phyloP scores from a whole-genome alignment of 2,888 invertebrate genomes.

The Archaeoteleia sp. region DNA sequence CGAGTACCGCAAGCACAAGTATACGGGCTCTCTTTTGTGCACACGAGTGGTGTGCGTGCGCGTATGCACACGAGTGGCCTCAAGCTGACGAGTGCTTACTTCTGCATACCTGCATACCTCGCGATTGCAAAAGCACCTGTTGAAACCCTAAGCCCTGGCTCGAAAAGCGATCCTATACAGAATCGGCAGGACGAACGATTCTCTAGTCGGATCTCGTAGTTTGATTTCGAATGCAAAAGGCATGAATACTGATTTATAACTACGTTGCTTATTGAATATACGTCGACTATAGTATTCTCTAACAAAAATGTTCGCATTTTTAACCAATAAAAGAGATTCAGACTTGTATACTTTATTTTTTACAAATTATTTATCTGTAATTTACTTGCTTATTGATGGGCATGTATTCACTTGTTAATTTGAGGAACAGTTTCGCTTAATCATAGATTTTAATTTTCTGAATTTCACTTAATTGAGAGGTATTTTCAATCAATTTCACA shows the following conservation, averaged over 20 bases:
- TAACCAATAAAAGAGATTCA: background rate
- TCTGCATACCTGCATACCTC: constrained; percentile 69
- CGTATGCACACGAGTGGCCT: constrained; percentile 66
- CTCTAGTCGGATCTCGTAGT: constrained; percentile 17
- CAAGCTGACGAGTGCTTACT: constrained; percentile 66
- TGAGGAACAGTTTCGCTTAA: too few species aligned
- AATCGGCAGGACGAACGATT: constrained; percentile 22
- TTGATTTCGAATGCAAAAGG: constrained; percentile 31
- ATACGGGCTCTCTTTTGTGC: constrained; percentile 69
- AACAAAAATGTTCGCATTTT: constrained; percentile 14
- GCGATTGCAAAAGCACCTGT: constrained; percentile 70
- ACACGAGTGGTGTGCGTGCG: constrained; percentile 62
- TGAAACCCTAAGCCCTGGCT: constrained; percentile 62
- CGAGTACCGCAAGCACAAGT: constrained; percentile 61
- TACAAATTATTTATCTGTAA: too few species aligned
- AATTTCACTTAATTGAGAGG: too few species aligned
- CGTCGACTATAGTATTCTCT: constrained; percentile 15
- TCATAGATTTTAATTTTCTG: too few species aligned
- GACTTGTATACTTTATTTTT: too few species aligned
- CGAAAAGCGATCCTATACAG: constrained; percentile 37
- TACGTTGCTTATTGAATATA: too few species aligned
- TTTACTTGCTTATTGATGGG: too few species aligned
- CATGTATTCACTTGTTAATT: too few species aligned
- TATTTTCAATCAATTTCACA: too few species aligned
- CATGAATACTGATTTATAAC: constrained; percentile 9